These are phyloP conservation scores for Xestia c-nigrum DNA, from an alignment of 2,888 invertebrate genomes.

Conservation along the genomic window DNA sequence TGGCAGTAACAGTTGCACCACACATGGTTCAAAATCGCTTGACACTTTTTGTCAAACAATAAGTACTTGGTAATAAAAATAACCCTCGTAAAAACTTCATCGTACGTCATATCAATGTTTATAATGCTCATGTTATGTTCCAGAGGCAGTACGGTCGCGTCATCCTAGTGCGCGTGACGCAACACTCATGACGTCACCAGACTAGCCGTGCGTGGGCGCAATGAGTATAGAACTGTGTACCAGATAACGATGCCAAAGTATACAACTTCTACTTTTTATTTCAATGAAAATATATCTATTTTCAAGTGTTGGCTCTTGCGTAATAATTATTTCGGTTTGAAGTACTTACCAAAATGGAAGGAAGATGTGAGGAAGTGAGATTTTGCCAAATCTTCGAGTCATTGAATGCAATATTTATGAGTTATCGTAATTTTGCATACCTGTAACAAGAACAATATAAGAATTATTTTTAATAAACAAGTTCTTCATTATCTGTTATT, in stretches of 20 bases:
- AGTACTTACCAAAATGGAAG: conserved; percentile 24
- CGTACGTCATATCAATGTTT: conserved; percentile 10
- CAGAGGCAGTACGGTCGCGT: conserved; percentile 9
- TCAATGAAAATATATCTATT: neutral
- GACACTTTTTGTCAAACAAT: conserved; percentile 4
- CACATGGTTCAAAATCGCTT: conserved; percentile 24
- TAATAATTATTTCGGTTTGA: neutral
- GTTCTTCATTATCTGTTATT: neutral
- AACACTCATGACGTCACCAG: conserved; percentile 11
- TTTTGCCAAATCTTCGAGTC: neutral
- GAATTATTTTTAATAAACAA: neutral
- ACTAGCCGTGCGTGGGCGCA: conserved; percentile 2
- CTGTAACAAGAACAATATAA: conserved; percentile 32
- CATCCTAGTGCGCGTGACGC: neutral
- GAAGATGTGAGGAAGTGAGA: neutral
- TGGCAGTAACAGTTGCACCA: conserved; percentile 5
- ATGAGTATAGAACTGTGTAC: neutral
- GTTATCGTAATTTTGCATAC: conserved; percentile 8
- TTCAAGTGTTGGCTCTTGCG: neutral
- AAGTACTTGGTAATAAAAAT: neutral
- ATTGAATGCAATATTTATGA: neutral
- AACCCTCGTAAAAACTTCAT: neutral
- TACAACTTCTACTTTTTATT: neutral
- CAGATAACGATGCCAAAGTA: neutral
- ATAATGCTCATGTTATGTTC: conserved; percentile 13